Conservation (phyloP, 2,888 invertebrate genomes). For the Perdita meconis region DNA sequence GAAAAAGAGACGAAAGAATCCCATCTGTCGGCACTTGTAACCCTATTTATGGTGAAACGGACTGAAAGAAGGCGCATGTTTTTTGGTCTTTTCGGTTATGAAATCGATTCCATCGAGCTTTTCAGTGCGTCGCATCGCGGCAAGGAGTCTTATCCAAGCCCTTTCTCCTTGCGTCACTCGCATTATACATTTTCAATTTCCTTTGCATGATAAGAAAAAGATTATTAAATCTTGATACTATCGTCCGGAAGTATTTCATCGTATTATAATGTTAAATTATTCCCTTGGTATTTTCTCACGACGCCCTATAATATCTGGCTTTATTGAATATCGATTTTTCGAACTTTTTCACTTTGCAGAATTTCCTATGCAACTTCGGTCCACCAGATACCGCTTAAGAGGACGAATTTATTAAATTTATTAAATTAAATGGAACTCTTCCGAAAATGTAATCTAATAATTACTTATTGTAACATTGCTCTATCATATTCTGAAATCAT, state of each 20-base stretch:
- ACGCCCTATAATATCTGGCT: not conserved
- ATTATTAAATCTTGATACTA: not conserved
- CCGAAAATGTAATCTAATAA: not conserved
- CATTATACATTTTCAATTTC: not conserved
- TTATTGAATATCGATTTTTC: slow-evolving; percentile 23
- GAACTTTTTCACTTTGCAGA: not conserved
- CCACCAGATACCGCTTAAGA: not conserved
- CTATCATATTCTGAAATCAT: too few species aligned
- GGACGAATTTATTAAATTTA: slow-evolving; percentile 17
- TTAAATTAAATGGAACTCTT: slow-evolving; percentile 1
- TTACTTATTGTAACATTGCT: not conserved
- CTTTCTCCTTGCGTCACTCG: slow-evolving; percentile 7
- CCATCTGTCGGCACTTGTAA: slow-evolving; percentile 74
- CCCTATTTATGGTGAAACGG: slow-evolving; percentile 65
- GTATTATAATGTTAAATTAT: not conserved
- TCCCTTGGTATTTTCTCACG: not conserved
- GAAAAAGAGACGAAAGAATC: slow-evolving; percentile 59
- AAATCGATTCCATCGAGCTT: slow-evolving; percentile 45
- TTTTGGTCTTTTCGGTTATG: slow-evolving; percentile 42
- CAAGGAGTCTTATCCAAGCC: not conserved
- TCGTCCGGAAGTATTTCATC: not conserved
- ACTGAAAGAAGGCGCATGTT: slow-evolving; percentile 33
- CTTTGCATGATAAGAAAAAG: not conserved
- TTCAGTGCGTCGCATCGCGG: slow-evolving; percentile 8
- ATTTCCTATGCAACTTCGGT: slow-evolving; percentile 12